Evolutionary conservation across 2,888 invertebrate genomes (phyloP), one percentile per base, ranked within the genome.

Genomic region (Andrena praecox): DNA sequence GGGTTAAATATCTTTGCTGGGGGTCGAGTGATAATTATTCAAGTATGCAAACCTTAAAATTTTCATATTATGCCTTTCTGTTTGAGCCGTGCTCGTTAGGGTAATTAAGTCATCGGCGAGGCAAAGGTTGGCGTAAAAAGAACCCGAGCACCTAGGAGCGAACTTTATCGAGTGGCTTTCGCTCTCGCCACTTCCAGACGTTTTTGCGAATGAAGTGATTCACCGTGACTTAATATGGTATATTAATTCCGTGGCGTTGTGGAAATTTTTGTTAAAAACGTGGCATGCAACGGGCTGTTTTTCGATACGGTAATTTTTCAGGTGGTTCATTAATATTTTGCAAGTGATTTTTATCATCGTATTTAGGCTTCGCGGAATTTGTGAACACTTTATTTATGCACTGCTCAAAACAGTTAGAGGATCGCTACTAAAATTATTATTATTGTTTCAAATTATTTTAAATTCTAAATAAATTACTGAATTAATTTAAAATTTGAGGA

Each of bases 51-150:
- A 35, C 64, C 29, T 29, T 31, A 35, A 54, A 54, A 54, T 62
- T 71, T 71, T 29, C 71, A 29, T 29, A 48, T 62, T 29, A 79
- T 75, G 54, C 54, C 52, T 60, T n/a, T 20, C 7, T 24, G 67
- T 35, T 66, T n/a, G 59, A 77, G 56, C 71, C 63, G 29, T 72
- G 42, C 72, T 77, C 73, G 73, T 77, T 68, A 73, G 56, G 71
- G 54, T 81, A 81, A 81, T 81, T 72, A 77, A 81, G 73, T 81
- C 68, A 73, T 66, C 72, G 52, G 52, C 62, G 33, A 59, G 48
- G 76, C 54, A 54, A 54, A 54, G 24, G 67, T 56, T 60, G 72
- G 42, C 8, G 54, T 64, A 48, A 73, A 82, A 78, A 69, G 71
- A 71, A 54, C 33, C 63, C 63, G 63, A 63, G 62, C 48, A 67